Evolutionary conservation across 2,113 vertebrate genomes (phyloP).

Genomic region (Dolichotis patagonum): DNA sequence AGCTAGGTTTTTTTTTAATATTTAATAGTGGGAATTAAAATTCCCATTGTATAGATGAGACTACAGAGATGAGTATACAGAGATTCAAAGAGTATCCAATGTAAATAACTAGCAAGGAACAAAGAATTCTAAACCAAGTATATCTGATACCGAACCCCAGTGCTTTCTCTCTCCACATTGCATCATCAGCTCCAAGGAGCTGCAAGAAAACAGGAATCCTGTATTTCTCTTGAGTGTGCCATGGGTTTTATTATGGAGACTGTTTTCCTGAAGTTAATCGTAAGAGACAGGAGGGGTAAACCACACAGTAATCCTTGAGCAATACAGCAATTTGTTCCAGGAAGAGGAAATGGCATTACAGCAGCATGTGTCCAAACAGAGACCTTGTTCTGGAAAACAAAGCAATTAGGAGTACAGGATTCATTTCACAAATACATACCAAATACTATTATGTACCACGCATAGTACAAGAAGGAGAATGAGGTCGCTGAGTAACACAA

Average conservation of each 20-base stretch:
- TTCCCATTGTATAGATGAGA: neutral
- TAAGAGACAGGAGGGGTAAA: neutral
- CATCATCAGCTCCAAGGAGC: neutral
- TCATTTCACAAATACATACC: neutral
- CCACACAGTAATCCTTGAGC: neutral
- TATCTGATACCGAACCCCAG: neutral
- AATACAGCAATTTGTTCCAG: neutral
- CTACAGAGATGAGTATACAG: neutral
- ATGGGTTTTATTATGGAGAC: neutral
- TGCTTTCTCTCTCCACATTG: neutral
- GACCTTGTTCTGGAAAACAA: slow-evolving; percentile 2
- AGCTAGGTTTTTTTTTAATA: slow-evolving; percentile 9
- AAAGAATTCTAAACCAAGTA: neutral
- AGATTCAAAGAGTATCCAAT: neutral
- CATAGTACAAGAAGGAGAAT: neutral
- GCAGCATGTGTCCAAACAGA: slow-evolving; percentile 15
- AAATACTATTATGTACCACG: neutral
- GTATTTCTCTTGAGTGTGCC: neutral
- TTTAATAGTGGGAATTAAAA: slow-evolving; percentile 23
- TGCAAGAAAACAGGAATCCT: neutral
- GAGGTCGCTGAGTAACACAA: neutral
- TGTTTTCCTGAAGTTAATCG: neutral
- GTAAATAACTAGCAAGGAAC: neutral
- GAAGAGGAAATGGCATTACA: slow-evolving; percentile 17
- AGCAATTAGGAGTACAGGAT: neutral